Base-by-base conservation (phyloP, 2,113 vertebrate genomes). In the Protobothrops flavoviridis region DNA sequence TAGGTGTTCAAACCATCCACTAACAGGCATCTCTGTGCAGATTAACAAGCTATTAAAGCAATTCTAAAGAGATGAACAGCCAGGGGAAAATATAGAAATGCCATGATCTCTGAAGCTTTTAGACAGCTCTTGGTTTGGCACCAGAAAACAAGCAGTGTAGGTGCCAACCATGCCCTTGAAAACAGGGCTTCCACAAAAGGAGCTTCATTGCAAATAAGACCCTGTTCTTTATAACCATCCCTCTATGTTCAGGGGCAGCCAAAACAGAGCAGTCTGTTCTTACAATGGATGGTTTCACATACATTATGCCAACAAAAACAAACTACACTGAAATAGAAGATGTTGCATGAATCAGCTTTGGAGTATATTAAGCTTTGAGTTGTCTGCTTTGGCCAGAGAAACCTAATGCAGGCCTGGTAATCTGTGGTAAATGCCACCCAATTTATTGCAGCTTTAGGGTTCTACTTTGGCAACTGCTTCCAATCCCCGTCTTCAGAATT, bases 371-470 rank as follows among this genome's bases (percentile, higher is more conserved):
- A 88, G 94, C 50, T 93, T 92, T 88, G 85, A 90, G 15, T 69
- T 59, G 95, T 94, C 95, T 13, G 45, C 45, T 33, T 56, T 33
- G n/a, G 92, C 93, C 88, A 96, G 94, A 85, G 24, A 45, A 81
- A 57, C 33, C 4, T 53, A 24, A 4, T 2, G 43, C 13, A 23
- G 90, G 39, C 57, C 87, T 88, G 0, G n/a, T 81, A 39, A 43
- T 81, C 33, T 81, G 74, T 21, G 74, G n/a, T 81, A 81, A 81
- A 81, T 81, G 95, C 69, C 87, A 94, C 64, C 93, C 95, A 93
- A 95, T 93, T 0, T 45, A 88, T 56, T 90, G 93, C 93, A 88
- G 48, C 17, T 93, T 95, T 91, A 69, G 91, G 86, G 5, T n/a
- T 59, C 33, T 61, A 43, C 5, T 61, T 45, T 59, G 13, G 87